Base-by-base conservation (phyloP, 2,113 vertebrate species). In the Syngnathus typhle region DNA sequence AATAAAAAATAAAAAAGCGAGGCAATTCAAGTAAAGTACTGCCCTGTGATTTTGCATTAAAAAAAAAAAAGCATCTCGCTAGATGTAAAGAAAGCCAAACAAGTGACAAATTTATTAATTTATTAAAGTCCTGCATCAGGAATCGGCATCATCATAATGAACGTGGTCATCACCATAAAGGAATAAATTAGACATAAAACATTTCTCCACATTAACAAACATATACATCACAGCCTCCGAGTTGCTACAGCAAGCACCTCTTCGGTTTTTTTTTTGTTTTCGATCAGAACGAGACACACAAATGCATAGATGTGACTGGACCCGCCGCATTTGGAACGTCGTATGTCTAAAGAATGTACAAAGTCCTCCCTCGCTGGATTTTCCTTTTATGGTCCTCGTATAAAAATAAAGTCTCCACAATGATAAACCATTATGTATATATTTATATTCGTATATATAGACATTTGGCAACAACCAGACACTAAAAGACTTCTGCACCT, bases 91-190 rank as follows among this genome's bases (percentile, higher is more conserved):
- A 21, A 52, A 49, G 18, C 37, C 64, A 89, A 87, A 93, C 84
- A 88, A 89, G 88, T 92, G 93, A 94, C 90, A 94, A 93, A 94
- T 99, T 97, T 98, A 98, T 98, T 93, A 93, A 94, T 99, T 98
- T 98, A 98, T 98, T 93, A 90, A 91, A 92, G 82, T 84, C 86
- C 93, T 84, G 87, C 85, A 82, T 66, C 88, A 87, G 80, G 76
- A 87, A 80, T 79, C 75, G 70, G 68, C 72, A 80, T 76, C 64
- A 76, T 77, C 19, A 43, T 75, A 52, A 72, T 82, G 69, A 65
- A 21, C 37, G 11, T 49, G 23, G 68, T 70, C 59, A 87, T 91
- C 71, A 92, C 90, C 88, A 89, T 85, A 36, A 91, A 88, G 91
- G 94, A 95, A 94, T 95, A 95, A 95, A 95, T 94, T 94, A 93